phyloP scores from a whole-genome alignment of 2,888 invertebrate genomes.

The Aphidoletes aphidimyza region DNA sequence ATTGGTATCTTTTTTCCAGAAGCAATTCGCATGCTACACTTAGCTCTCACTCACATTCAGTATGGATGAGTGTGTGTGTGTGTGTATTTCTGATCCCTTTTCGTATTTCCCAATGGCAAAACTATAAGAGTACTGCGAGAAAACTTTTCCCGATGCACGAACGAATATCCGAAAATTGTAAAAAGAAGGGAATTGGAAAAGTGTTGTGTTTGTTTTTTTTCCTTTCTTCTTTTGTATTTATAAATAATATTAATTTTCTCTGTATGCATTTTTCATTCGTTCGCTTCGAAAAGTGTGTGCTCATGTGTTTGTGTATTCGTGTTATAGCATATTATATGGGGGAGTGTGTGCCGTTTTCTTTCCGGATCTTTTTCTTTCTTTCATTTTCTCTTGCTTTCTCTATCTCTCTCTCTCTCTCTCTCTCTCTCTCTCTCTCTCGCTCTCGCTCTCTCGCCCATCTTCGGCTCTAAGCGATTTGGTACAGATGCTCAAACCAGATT shows the following conservation, averaged over 20 bases:
- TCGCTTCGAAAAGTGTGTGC: not conserved
- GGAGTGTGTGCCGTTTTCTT: slow-evolving; percentile 8
- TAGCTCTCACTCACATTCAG: too few species aligned
- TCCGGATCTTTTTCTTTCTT: not conserved
- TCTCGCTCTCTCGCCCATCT: not conserved
- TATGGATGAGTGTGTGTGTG: not conserved
- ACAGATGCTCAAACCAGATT: not conserved
- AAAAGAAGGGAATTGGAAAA: slow-evolving; percentile 50
- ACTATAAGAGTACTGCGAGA: not conserved
- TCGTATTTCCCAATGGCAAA: not conserved
- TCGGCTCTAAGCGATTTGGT: not conserved
- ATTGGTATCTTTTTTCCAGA: slow-evolving; percentile 15
- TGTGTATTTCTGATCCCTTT: not conserved
- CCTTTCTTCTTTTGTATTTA: slow-evolving; percentile 41
- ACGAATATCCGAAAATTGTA: slow-evolving; percentile 41
- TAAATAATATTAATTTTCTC: slow-evolving; percentile 42
- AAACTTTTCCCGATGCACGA: slow-evolving; percentile 27
- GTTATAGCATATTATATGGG: not conserved
- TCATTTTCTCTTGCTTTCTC: not conserved
- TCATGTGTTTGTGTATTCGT: not conserved
- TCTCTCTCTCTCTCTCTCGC: too few species aligned
- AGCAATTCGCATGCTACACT: too few species aligned
- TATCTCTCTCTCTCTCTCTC: too few species aligned
- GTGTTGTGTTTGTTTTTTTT: too few species aligned
- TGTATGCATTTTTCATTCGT: not conserved